Base-by-base conservation (phyloP, 2,888 invertebrate species). In the Merodon equestris region DNA sequence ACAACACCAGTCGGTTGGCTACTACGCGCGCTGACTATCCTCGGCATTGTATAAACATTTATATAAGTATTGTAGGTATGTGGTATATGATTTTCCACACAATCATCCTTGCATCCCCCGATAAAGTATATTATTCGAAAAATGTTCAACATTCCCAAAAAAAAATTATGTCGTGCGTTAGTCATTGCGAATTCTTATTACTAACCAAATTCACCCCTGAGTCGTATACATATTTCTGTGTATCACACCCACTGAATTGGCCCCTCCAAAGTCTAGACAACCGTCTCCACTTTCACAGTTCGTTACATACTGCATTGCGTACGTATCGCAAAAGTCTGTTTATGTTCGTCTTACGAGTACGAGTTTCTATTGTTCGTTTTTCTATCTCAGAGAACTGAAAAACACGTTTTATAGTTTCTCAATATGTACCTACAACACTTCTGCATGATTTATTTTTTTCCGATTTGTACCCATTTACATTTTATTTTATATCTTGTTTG, bases 211-310 rank as follows among this genome's bases (percentile, higher is more conserved):
- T 14, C 34, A 58, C 57, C 45, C 34, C 45, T 58, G 45, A 58
- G 34, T 58, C 45, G 34, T 45, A n/a, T 27, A 54, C 5, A 27
- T 10, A 36, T 12, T 27, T 2, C 27, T 7, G 7, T 27, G 7
- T 27, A 27, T 27, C 27, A 27, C 2, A 2, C 3, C 15, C 51
- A 14, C 4, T 14, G 7, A n/a, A 36, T 34, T 34, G 12, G 2
- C 36, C 51, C 36, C 27, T 44, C 57, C 34, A 34, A 67, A 64
- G 64, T 66, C 64, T 66, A 66, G 64, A 66, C 64, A 56, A 47
- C 34, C 17, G 44, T 44, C 63, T 12, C 3, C 57, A 40, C 40
- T 27, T 10, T 40, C 7, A 4, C 27, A 27, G 2, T 4, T 27
- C 27, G 27, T 7, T 27, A 7, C 27, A 7, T 7, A 27, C 27